Conservation (phyloP, 1,140 invertebrate species). For the Bradysia coprophila region DNA sequence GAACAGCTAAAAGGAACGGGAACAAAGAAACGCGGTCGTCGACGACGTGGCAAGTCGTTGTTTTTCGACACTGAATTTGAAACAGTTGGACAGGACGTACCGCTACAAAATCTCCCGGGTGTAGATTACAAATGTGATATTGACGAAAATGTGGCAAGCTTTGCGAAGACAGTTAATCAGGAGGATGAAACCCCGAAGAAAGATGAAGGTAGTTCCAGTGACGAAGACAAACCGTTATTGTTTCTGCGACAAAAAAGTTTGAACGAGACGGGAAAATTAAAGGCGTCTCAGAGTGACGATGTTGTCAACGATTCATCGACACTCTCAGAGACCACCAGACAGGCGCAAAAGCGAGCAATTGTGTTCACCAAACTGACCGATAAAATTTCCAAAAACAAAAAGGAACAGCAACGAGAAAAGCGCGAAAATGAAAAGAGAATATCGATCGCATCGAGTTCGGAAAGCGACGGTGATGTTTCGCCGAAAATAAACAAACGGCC, state of each 20-base stretch:
- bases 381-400: neutral
- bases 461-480: slow-evolving; percentile 18
- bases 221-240: slow-evolving; percentile 27
- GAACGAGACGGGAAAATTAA: slow-evolving; percentile 3
- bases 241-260: slow-evolving; percentile 2
- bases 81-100: neutral
- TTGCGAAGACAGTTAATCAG: slow-evolving; percentile 7
- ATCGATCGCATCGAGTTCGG: slow-evolving; percentile 15
- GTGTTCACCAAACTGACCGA: neutral
- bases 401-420: slow-evolving; percentile 14
- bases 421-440: slow-evolving; percentile 17
- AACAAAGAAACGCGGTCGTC: neutral
- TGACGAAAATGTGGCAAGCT: slow-evolving; percentile 7
- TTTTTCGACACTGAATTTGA: neutral
- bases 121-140: neutral
- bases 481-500: slow-evolving; percentile 13
- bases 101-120: neutral
- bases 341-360: neutral
- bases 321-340: neutral
- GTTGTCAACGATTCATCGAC: too few species aligned
- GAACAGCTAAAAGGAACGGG: slow-evolving; percentile 11
- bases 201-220: slow-evolving; percentile 23
- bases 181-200: neutral
- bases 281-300: too few species aligned
- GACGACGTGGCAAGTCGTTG: neutral